Conservation (phyloP, 2,797 vertebrate species). For the Cossypha niveicapilla region DNA sequence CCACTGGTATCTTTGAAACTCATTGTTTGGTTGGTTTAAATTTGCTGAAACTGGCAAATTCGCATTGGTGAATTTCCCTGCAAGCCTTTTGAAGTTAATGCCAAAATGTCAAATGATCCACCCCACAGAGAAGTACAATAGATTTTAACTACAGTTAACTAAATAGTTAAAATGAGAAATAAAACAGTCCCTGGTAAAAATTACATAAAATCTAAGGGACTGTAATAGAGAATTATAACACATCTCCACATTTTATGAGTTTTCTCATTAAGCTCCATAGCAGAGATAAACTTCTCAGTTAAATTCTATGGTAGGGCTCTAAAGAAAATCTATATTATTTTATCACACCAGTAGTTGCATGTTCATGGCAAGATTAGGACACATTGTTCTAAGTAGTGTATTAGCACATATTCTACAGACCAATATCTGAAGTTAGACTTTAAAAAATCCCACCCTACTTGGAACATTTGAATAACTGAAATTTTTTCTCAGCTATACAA, state of each 20-base stretch:
- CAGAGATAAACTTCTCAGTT: slow-evolving; percentile 23
- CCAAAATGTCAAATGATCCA: slow-evolving; percentile 17
- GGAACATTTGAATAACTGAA: neutral
- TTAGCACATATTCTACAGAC: neutral
- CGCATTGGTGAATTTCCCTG: neutral
- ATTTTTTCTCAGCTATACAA: neutral
- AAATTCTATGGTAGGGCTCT: slow-evolving; percentile 13
- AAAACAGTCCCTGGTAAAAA: slow-evolving; percentile 11
- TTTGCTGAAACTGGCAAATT: slow-evolving; percentile 19
- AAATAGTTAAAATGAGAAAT: slow-evolving; percentile 35
- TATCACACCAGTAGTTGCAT: neutral
- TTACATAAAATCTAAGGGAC: neutral
- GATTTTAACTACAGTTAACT: neutral
- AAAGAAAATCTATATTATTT: slow-evolving; percentile 36
- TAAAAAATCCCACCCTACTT: neutral
- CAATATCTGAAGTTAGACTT: neutral
- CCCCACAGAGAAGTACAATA: neutral
- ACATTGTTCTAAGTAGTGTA: neutral
- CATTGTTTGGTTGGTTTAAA: neutral
- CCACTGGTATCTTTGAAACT: neutral
- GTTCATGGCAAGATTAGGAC: neutral
- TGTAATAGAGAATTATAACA: slow-evolving; percentile 13
- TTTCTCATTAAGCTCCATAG: slow-evolving; percentile 21
- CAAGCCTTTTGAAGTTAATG: neutral
- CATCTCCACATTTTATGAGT: neutral